A percentile compares a stretch with the other conserved stretches of the same genome.
phyloP scores from a whole-genome alignment of 37 sponge, comb jelly and placozoan species.

The Crambe crambe region DNA sequence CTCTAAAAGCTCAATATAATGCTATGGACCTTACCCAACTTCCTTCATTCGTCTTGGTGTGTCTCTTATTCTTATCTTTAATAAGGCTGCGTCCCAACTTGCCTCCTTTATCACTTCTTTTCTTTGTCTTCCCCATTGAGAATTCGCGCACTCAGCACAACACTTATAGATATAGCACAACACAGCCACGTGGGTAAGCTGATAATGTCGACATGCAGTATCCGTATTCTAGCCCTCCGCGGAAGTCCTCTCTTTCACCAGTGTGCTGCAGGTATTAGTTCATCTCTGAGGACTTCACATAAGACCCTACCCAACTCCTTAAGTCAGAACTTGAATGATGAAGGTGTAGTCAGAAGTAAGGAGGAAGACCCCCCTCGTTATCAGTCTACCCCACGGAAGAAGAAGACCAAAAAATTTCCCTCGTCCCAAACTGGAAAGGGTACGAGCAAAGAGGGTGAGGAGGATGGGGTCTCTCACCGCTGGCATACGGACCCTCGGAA shows the following conservation, averaged over 20 bases:
- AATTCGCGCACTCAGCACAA: not conserved
- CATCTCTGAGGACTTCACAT: too few relatives aligned
- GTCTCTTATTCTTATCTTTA: slow-evolving; percentile 33
- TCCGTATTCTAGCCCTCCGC: not conserved
- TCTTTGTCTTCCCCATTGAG: not conserved
- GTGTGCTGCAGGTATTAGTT: not conserved
- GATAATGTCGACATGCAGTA: not conserved
- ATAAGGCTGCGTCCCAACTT: slow-evolving; percentile 21
- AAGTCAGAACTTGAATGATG: too few relatives aligned
- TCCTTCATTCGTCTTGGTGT: not conserved
- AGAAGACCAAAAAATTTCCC: too few relatives aligned
- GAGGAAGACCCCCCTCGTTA: too few relatives aligned
- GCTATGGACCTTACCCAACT: slow-evolving; percentile 57
- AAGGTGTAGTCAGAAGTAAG: too few relatives aligned
- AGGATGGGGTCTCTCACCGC: too few relatives aligned
- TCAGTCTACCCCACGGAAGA: too few relatives aligned
- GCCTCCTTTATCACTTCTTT: slow-evolving; percentile 17
- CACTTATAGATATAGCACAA: not conserved
- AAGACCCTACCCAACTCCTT: too few relatives aligned
- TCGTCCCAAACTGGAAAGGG: too few relatives aligned
- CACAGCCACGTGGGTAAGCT: not conserved
- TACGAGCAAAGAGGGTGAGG: too few relatives aligned
- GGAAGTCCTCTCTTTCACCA: not conserved
- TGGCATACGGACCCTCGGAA: slow-evolving; percentile 9
- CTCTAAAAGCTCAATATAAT: too few relatives aligned